phyloP scores from a whole-genome alignment of 2,888 invertebrate species.

The Megaustenia siamemsis region DNA sequence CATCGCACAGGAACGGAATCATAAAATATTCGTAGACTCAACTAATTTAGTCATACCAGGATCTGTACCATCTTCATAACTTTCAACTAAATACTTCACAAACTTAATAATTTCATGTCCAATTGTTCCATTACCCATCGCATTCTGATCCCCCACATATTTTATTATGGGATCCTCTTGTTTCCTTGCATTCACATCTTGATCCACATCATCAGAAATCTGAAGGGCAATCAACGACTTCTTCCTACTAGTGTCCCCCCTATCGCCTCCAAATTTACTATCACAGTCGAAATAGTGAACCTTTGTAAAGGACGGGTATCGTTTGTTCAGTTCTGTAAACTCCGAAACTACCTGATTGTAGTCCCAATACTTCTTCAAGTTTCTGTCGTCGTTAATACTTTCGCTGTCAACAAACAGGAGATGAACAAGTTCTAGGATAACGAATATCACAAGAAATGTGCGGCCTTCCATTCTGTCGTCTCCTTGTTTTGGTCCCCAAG shows the following conservation, averaged over 20 bases:
- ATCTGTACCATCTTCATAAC: constrained; percentile 65
- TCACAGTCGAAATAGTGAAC: constrained; percentile 73
- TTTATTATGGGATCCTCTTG: constrained; percentile 76
- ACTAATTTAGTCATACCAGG: constrained; percentile 69
- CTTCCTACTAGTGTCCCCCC: no score
- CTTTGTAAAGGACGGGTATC: constrained; percentile 69
- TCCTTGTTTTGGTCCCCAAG: not conserved
- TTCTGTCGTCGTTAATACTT: constrained; percentile 62
- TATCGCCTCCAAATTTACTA: no score
- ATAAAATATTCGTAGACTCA: constrained; percentile 75
- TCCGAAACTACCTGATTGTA: constrained; percentile 68
- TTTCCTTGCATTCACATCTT: constrained; percentile 66
- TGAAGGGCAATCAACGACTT: constrained; percentile 72
- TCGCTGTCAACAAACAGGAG: not conserved
- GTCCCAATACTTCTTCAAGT: constrained; percentile 71
- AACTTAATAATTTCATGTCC: constrained; percentile 90
- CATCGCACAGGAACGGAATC: constrained; percentile 79
- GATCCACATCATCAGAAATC: constrained; percentile 71
- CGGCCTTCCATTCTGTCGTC: not conserved
- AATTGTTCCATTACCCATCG: constrained; percentile 85
- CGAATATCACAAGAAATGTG: not conserved
- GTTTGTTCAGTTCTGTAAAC: constrained; percentile 61
- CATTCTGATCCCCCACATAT: constrained; percentile 75
- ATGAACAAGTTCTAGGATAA: not conserved
- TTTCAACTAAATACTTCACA: constrained; percentile 71